Evolutionary conservation across 2,888 invertebrate genomes (phyloP), one percentile per base, ranked within the genome.

Genomic region (Agapetus fuscipes): DNA sequence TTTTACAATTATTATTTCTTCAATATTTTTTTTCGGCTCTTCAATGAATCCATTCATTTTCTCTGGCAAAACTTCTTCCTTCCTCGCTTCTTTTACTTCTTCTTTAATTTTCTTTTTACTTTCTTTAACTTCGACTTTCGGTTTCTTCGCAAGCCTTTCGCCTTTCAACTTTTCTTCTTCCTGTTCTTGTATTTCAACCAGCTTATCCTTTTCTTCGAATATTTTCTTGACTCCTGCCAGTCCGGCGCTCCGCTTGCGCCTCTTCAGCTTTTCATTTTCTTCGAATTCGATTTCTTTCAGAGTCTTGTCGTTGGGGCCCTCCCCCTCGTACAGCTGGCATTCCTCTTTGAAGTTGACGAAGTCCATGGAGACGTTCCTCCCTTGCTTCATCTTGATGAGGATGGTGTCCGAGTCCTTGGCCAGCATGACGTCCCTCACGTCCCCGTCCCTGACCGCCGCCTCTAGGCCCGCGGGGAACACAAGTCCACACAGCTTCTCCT

Each of bases 341-440:
- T 72, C 71, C 48, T 72, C 66, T 3, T 67, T 61, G 48, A 77
- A 66, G 49, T 78, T 74, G 49, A 67, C 71, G 49, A 80, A 73
- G 48, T 81, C 81, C 54, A 85, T 71, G 0, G 83, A 80, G n/a
- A 85, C 76, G 61, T 79, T 81, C 43, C 78, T 78, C 12, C 82
- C 83, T 52, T 81, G 77, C 56, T 78, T 80, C 50, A 81, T 66
- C 61, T 82, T 78, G 11, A 86, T 71, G 13, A 84, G 61, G 46
- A 84, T 77, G 44, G 79, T 82, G 55, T 84, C 83, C 36, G 78
- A 78, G 55, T 82, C 79, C 52, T 83, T 79, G 3, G 83, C 83
- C 12, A 86, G 64, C 74, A 85, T 76, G 2, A 86, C 78, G 53
- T 84, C 83, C 41, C 77, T 71, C 20, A 86, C 78, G 50, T 84